Evolutionary conservation across 2,888 invertebrate species (phyloP).

Genomic region (Tribolium freemani): DNA sequence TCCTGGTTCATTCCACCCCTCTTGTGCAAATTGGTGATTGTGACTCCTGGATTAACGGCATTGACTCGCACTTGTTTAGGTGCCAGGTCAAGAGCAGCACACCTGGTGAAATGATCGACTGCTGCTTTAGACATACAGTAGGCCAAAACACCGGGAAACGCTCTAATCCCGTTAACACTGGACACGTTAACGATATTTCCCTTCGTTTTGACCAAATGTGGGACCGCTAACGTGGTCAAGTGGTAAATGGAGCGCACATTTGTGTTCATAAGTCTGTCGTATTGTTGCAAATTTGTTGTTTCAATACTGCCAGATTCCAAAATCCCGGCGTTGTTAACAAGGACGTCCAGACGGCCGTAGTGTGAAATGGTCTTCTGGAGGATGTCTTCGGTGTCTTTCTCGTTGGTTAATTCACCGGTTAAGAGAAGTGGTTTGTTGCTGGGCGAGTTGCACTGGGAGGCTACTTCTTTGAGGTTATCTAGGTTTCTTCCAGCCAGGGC

Average conservation of each 20-base stretch:
- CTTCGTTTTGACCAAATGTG: conserved; percentile 85
- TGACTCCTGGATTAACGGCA: conserved; percentile 94
- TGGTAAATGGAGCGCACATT: conserved; percentile 89
- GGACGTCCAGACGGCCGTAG: conserved; percentile 84
- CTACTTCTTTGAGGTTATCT: conserved; percentile 76
- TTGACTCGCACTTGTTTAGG: conserved; percentile 89
- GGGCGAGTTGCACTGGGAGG: conserved; percentile 51
- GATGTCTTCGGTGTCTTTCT: conserved; percentile 34
- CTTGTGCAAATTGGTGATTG: conserved; percentile 88
- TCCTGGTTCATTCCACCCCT: conserved; percentile 88
- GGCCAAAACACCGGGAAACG: conserved; percentile 91
- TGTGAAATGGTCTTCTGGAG: conserved; percentile 76
- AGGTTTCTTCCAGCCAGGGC: conserved; percentile 80
- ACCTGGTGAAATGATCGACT: conserved; percentile 94
- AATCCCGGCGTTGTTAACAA: conserved; percentile 90
- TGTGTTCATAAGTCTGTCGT: conserved; percentile 89
- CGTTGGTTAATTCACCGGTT: conserved; percentile 41
- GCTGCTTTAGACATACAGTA: conserved; percentile 96
- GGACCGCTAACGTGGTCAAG: conserved; percentile 89
- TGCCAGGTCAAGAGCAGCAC: conserved; percentile 90
- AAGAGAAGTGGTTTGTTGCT: conserved; percentile 27
- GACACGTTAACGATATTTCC: conserved; percentile 97
- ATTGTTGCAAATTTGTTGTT: conserved; percentile 87
- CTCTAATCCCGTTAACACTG: conserved; percentile 91
- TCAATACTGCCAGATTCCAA: conserved; percentile 74